These are phyloP conservation scores for Synanthedon vespiformis DNA, from an alignment of 2,888 invertebrate species.

Conservation along the genomic window DNA sequence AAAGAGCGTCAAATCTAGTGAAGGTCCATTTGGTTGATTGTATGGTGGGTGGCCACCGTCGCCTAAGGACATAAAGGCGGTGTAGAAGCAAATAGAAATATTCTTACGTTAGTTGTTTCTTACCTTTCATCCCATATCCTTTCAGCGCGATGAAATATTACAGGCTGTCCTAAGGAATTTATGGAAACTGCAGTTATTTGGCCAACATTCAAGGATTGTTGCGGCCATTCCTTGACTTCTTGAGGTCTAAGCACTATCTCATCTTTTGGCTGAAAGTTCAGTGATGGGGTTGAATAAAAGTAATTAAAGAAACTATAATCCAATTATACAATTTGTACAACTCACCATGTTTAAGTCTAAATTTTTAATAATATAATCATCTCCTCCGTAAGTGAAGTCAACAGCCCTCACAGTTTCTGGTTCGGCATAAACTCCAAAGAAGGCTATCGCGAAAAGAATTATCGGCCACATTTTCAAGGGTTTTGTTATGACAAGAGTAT, in stretches of 20 bases:
- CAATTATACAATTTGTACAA: slow-evolving; percentile 1
- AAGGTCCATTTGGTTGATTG: no score
- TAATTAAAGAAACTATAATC: neutral
- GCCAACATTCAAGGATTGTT: slow-evolving; percentile 75
- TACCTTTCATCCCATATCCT: slow-evolving; percentile 83
- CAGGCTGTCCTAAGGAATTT: slow-evolving; percentile 81
- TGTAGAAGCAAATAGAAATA: neutral
- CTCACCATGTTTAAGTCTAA: slow-evolving; percentile 53
- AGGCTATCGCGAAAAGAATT: slow-evolving; percentile 26
- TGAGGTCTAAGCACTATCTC: slow-evolving; percentile 71
- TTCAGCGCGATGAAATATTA: slow-evolving; percentile 87
- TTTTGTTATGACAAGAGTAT: slow-evolving; percentile 40
- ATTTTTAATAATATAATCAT: slow-evolving; percentile 50
- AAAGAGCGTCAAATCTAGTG: no score
- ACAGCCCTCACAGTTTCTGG: slow-evolving; percentile 61
- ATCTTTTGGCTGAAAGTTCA: slow-evolving; percentile 47
- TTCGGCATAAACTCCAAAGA: slow-evolving; percentile 40
- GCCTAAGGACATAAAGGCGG: neutral
- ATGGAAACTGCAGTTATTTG: slow-evolving; percentile 90
- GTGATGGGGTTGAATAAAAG: neutral
- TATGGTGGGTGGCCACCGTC: no score
- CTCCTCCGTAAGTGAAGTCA: slow-evolving; percentile 55
- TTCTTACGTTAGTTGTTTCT: slow-evolving; percentile 1
- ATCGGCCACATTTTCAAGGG: slow-evolving; percentile 37
- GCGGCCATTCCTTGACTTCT: slow-evolving; percentile 75